Base-by-base conservation (phyloP, 92 coral and sea anemone species). In the Virgularia gustaviana region DNA sequence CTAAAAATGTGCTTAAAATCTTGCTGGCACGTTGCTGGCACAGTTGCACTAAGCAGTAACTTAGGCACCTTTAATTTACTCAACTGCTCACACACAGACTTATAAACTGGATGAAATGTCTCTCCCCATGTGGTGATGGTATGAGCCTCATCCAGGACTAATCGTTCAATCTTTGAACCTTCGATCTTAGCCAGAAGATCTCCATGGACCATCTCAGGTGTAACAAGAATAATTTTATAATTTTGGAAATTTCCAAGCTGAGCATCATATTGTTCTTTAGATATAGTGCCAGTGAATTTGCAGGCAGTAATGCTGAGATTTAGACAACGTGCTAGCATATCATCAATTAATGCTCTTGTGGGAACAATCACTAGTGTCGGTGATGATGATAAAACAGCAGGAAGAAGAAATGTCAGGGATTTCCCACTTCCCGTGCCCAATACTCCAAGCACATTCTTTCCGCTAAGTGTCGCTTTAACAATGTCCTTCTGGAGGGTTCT, bases 381-480 rank as follows among this genome's bases (percentile, higher is more conserved):
- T 18, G 64, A 33, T 57, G 24, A 37, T 24, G 15, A 20, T 18
- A 19, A 19, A 18, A 57, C 64, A 24, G 64, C 64, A 57, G 34
- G 34, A 57, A 57, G 36, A 33, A 57, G 22, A 37, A 57, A 57
- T 10, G 64, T 57, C 15, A 57, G 64, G 19, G 64, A 57, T 57
- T 57, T 57, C 4, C 64, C 32, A 57, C 35, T 57, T 18, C 64
- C 64, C 24, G 33, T 57, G 64, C 64, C 64, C 36, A 57, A 30
- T 23, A 57, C 31, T 57, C 64, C 34, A 9, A 57, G 31, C 35
- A 30, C 35, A 30, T 57, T 57, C 29, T 37, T 57, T 57, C 64
- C 64, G 31, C 30, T 57, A 33, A 57, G 12, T 57, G 64, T 57
- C 31, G 64, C 64, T 57, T 57, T 57, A 18, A 57, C 31, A 57